phyloP scores from a whole-genome alignment of 2,797 vertebrate genomes.

The Nannoperca obscura region DNA sequence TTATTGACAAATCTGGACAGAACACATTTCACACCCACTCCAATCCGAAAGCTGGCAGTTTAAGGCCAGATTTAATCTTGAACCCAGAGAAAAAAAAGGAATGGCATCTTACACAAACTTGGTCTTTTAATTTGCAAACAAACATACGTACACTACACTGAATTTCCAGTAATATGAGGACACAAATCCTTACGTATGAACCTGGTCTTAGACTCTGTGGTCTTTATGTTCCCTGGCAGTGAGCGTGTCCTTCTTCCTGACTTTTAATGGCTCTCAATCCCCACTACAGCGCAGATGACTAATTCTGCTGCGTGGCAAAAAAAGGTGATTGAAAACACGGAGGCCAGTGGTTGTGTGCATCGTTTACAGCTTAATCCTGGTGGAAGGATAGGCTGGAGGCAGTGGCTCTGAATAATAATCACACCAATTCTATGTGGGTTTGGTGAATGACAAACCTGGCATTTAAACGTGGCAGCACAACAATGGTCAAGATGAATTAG shows the following conservation, averaged over 20 bases:
- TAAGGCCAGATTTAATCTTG: not conserved
- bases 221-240: conserved; percentile 24
- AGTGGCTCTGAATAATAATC: conserved; percentile 61
- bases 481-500: conserved; percentile 10
- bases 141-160: not conserved
- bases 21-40: not conserved
- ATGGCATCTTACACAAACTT: not conserved
- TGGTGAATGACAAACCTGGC: conserved; percentile 61
- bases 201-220: conserved; percentile 7
- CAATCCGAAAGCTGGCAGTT: not conserved
- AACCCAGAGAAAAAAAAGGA: conserved; percentile 5
- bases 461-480: conserved; percentile 58
- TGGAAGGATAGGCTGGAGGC: conserved; percentile 47
- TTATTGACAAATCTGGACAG: not conserved
- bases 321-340: conserved; percentile 39
- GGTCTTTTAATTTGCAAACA: not conserved
- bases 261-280: conserved; percentile 26
- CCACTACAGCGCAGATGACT: conserved; percentile 28
- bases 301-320: conserved; percentile 48
- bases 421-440: conserved; percentile 31
- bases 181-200: not conserved
- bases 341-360: conserved; percentile 33
- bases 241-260: conserved; percentile 16
- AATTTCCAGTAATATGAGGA: conserved; percentile 5
- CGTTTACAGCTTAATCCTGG: conserved; percentile 62